These are phyloP conservation scores for Xylota segnis DNA, from an alignment of 2,888 invertebrate genomes.

Conservation along the genomic window DNA sequence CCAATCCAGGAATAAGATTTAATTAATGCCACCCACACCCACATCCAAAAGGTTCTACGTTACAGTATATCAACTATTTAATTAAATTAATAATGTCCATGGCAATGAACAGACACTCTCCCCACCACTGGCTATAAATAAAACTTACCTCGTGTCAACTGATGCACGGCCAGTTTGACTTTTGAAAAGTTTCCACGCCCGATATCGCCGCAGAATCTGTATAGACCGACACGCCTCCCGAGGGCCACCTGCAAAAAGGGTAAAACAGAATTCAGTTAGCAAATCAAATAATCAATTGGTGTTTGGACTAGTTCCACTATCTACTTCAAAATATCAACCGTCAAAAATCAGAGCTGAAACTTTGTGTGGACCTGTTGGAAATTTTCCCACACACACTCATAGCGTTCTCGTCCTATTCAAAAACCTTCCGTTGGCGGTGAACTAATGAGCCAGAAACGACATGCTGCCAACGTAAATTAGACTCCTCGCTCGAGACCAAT, in stretches of 20 bases:
- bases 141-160: conserved; percentile 88
- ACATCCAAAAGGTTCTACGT: too few species aligned
- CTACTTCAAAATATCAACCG: conserved; percentile 29
- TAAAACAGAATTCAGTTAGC: conserved; percentile 42
- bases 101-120: neutral
- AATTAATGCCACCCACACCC: too few species aligned
- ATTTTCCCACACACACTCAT: neutral
- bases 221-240: conserved; percentile 90
- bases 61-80: neutral
- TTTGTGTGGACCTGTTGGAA: conserved; percentile 51
- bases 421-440: conserved; percentile 3
- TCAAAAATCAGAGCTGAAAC: conserved; percentile 24
- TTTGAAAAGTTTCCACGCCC: conserved; percentile 92
- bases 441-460: conserved; percentile 49
- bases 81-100: neutral
- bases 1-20: too few species aligned
- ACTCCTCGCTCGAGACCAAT: conserved; percentile 34
- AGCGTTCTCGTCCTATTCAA: neutral
- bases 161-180: conserved; percentile 91
- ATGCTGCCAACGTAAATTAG: conserved; percentile 51
- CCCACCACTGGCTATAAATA: neutral
- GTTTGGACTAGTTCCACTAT: conserved; percentile 8
- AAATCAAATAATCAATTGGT: conserved; percentile 49
- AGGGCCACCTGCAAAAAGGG: conserved; percentile 86
- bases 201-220: conserved; percentile 90